phyloP scores from a whole-genome alignment of 2,113 vertebrate genomes.

The Vidua chalybeata region DNA sequence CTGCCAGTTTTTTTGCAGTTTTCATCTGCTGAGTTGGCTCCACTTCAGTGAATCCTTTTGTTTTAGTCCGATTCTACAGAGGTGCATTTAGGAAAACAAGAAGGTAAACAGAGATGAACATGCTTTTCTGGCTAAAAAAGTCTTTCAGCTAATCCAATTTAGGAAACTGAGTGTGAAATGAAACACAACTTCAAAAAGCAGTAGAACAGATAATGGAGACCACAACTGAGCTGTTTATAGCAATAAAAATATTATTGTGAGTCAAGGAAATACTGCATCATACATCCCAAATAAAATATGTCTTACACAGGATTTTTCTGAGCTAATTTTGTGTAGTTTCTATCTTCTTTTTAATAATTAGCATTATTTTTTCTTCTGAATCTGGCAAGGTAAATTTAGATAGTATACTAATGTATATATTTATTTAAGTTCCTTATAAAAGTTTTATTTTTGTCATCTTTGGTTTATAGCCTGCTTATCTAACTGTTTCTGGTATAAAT shows the following conservation, averaged over 20 bases:
- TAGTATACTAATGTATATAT: background rate
- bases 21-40: slow-evolving; percentile 11
- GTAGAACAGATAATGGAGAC: background rate
- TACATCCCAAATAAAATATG: background rate
- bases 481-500: background rate
- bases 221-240: background rate
- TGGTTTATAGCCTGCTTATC: background rate
- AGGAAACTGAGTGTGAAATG: background rate
- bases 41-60: slow-evolving; percentile 12
- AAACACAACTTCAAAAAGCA: background rate
- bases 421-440: background rate
- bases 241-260: background rate
- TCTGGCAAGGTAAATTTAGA: background rate
- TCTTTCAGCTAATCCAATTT: background rate
- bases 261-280: background rate
- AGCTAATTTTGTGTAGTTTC: background rate
- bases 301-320: background rate
- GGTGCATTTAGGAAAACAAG: slow-evolving; percentile 17
- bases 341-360: background rate
- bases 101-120: background rate
- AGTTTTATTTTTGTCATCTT: background rate
- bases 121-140: background rate
- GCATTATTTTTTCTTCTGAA: background rate
- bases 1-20: slow-evolving; percentile 1
- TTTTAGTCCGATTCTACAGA: background rate